Conservation (phyloP, 2,797 vertebrate genomes). For the Gobio occitaniae region DNA sequence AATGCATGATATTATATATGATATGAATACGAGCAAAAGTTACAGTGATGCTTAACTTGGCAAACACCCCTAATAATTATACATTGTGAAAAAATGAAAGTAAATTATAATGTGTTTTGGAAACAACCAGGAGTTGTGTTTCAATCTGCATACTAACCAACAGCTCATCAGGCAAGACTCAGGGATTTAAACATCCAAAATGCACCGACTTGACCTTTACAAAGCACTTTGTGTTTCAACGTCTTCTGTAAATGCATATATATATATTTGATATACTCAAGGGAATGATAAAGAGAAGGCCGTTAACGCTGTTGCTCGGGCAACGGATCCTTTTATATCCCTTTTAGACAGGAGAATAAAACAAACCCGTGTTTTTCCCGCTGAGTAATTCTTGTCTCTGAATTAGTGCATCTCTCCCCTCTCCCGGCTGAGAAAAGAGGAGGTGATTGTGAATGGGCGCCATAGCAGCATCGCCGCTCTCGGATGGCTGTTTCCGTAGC, state of each 20-base stretch:
- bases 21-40: not conserved
- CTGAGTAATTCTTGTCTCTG: conserved; percentile 78
- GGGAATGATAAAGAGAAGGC: conserved; percentile 36
- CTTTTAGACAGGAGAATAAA: conserved; percentile 21
- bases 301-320: conserved; percentile 49
- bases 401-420: conserved; percentile 75
- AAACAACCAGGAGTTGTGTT: not conserved
- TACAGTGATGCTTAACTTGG: not conserved
- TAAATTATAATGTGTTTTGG: not conserved
- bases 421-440: conserved; percentile 69
- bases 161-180: conserved; percentile 26
- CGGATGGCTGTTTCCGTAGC: conserved; percentile 83
- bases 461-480: conserved; percentile 79
- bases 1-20: not conserved
- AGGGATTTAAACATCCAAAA: conserved; percentile 11
- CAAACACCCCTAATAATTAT: not conserved
- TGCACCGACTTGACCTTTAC: conserved; percentile 2
- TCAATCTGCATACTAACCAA: not conserved
- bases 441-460: conserved; percentile 80
- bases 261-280: conserved; percentile 1
- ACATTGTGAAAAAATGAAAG: not conserved
- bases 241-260: conserved; percentile 26
- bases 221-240: not conserved
- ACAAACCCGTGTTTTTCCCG: conserved; percentile 66
- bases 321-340: conserved; percentile 4